Evolutionary conservation across 2,888 invertebrate species (phyloP).

Genomic region (Rhingia rostrata): DNA sequence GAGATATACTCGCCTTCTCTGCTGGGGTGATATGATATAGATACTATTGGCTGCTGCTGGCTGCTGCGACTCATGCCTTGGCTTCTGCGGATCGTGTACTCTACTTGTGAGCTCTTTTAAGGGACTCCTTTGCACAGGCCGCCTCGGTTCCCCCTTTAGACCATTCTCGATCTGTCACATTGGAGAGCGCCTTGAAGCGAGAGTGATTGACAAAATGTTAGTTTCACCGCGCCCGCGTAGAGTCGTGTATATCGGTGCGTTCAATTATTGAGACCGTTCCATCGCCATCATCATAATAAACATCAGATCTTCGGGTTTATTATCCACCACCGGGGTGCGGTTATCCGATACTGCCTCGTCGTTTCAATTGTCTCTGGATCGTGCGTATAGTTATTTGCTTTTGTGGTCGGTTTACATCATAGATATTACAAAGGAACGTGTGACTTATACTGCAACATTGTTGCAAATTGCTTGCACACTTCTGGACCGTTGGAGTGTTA

Average conservation of each 20-base stretch:
- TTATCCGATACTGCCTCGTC: constrained; percentile 54
- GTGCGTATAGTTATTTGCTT: constrained; percentile 71
- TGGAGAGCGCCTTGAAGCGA: constrained; percentile 52
- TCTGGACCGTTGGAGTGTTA: constrained; percentile 57
- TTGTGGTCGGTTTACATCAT: constrained; percentile 70
- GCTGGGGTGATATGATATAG: constrained; percentile 62
- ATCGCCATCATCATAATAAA: constrained; percentile 39
- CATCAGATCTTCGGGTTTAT: constrained; percentile 50
- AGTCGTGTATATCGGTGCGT: constrained; percentile 20
- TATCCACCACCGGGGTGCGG: constrained; percentile 53
- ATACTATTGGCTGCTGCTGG: constrained; percentile 28
- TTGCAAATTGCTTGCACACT: constrained; percentile 64
- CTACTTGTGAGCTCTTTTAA: neutral
- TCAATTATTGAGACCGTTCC: constrained; percentile 62
- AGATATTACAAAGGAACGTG: constrained; percentile 56
- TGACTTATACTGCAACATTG: constrained; percentile 62
- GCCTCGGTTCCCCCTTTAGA: neutral
- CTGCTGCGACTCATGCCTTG: constrained; percentile 3
- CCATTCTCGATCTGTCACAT: constrained; percentile 55
- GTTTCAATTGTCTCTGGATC: constrained; percentile 47
- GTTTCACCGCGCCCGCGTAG: constrained; percentile 38
- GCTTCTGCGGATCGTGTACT: constrained; percentile 42
- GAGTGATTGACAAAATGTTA: constrained; percentile 71
- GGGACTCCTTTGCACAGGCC: constrained; percentile 5
- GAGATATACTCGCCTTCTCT: neutral